Base-by-base conservation (phyloP, 2,797 vertebrate species). In the Argentina silus region DNA sequence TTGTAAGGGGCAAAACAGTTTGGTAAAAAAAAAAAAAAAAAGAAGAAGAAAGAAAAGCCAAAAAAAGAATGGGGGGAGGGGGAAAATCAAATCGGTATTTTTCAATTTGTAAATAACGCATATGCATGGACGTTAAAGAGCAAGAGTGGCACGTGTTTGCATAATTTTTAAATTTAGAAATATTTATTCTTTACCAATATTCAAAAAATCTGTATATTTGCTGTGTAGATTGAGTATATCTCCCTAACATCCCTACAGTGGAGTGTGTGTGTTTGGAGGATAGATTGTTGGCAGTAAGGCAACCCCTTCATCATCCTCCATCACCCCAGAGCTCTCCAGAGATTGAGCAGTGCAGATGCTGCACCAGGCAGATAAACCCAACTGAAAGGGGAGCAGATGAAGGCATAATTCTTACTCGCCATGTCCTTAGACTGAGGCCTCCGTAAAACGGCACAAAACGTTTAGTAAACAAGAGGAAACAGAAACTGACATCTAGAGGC, bases 51-150 rank as follows among this genome's bases (percentile, higher is more conserved):
- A n/a, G n/a, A 92, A 88, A 65, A 8, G 2, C 10, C 23, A 51
- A 70, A 92, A 92, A 70, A 87, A 90, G 86, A 85, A 91, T 91
- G 85, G 67, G n/a, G 73, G 44, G 69, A 80, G 53, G 48, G 73
- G 72, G 70, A 76, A 83, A 94, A 93, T 92, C 92, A 94, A 95
- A 95, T 95, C 92, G 94, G 94, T 96, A 96, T 98, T 99, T 99
- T 98, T 97, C 96, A 96, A 96, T 95, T 96, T 98, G 96, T 99
- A 99, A 96, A 99, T 99, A 98, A 95, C 91, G 94, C 96, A 97
- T 97, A 96, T 97, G 96, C 97, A 98, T 98, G 97, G 95, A 96
- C 95, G 95, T 91, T 88, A 85, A 91, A 96, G 94, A 95, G 94
- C 96, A 96, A 95, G 96, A 95, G 96, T 97, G 97, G 96, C 96